These are phyloP conservation scores for Panagrolaimus sp. DNA, from an alignment of 1,140 invertebrate genomes.

Conservation along the genomic window DNA sequence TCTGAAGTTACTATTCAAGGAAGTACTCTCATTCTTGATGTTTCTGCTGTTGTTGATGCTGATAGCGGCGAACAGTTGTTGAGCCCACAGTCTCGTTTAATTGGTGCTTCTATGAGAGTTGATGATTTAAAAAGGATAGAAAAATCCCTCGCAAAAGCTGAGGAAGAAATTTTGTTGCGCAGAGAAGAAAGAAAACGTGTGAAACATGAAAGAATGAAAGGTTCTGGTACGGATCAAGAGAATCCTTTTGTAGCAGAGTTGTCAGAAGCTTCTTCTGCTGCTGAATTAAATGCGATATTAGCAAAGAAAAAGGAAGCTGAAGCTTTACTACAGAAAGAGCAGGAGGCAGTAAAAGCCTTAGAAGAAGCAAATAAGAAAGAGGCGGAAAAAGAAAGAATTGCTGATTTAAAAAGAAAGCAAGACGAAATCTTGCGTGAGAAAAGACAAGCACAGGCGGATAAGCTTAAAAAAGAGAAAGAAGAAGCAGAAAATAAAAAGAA, in stretches of 20 bases:
- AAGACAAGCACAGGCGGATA: background rate
- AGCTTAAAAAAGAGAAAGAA: background rate
- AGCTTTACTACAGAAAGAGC: background rate
- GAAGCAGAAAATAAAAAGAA: background rate
- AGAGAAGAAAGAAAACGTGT: background rate
- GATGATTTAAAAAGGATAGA: background rate
- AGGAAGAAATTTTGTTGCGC: background rate
- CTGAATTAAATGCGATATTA: too few species aligned
- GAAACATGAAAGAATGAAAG: too few species aligned
- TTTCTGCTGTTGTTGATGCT: too few species aligned
- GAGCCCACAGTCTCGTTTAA: background rate
- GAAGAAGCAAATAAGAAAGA: conserved; percentile 3
- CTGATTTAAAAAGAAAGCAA: background rate
- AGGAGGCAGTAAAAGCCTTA: background rate
- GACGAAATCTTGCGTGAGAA: background rate
- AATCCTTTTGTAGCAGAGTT: too few species aligned
- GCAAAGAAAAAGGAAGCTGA: background rate
- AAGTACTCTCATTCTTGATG: too few species aligned
- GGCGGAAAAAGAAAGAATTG: background rate
- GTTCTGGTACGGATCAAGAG: too few species aligned
- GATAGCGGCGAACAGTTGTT: background rate
- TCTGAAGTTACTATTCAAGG: too few species aligned
- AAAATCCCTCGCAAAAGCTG: background rate
- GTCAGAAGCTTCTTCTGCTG: too few species aligned
- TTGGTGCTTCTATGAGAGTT: background rate